A percentile compares a stretch with the other conserved stretches of the same genome.
Evolutionary conservation across 1,140 invertebrate species (phyloP).

Genomic region (Drosophila lacertosa): DNA sequence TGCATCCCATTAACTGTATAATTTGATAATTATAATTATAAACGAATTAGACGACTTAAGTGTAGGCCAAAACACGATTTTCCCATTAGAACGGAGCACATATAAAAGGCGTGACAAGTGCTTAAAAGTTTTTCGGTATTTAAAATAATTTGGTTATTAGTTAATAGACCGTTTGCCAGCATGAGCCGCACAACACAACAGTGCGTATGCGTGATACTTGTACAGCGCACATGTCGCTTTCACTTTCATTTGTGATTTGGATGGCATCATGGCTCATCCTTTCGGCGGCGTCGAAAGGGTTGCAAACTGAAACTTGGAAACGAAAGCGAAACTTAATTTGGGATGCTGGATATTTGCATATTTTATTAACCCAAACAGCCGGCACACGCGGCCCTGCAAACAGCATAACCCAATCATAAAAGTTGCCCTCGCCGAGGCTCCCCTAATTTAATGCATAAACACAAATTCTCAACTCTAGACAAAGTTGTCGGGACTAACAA

Average conservation of each 20-base stretch:
- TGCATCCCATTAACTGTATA: constrained; percentile 46
- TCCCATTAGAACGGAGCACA: constrained; percentile 46
- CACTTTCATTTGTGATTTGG: constrained; percentile 5
- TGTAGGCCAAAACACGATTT: constrained; percentile 53
- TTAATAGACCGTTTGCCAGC: constrained; percentile 22
- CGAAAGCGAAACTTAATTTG: constrained; percentile 74
- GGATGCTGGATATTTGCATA: constrained; percentile 71
- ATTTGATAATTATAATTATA: constrained; percentile 70
- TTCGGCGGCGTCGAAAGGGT: constrained; percentile 42
- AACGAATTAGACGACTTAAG: constrained; percentile 24
- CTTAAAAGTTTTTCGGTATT: constrained; percentile 59
- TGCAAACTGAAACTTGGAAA: constrained; percentile 20
- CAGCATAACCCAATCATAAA: constrained; percentile 73
- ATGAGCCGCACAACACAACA: constrained; percentile 19
- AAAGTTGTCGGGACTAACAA: constrained; percentile 40
- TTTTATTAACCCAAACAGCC: constrained; percentile 78
- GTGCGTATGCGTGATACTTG: constrained; percentile 53
- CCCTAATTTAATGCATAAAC: constrained; percentile 80
- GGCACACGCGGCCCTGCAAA: constrained; percentile 57
- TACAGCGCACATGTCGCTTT: constrained; percentile 29
- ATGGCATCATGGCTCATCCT: not conserved
- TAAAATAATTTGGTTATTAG: constrained; percentile 78
- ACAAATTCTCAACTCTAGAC: constrained; percentile 56
- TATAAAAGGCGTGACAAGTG: constrained; percentile 53
- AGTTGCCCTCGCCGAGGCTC: constrained; percentile 50